Evolutionary conservation across 2,888 invertebrate species (phyloP).

Genomic region (Dorcus parallelipipedus): DNA sequence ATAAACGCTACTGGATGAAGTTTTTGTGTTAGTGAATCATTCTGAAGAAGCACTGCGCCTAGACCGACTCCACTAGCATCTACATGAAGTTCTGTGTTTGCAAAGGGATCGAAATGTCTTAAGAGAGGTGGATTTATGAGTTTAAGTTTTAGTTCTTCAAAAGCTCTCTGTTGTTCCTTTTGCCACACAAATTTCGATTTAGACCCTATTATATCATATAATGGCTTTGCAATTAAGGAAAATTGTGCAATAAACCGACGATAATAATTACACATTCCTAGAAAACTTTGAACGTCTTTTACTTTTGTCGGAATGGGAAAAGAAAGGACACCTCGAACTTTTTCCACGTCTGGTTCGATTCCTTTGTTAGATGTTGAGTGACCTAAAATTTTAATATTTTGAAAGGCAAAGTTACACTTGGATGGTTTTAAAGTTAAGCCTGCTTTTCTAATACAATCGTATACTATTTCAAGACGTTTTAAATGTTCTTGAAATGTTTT

Average conservation of each 20-base stretch:
- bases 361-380: slow-evolving; percentile 23
- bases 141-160: slow-evolving; percentile 25
- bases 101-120: slow-evolving; percentile 26
- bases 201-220: slow-evolving; percentile 10
- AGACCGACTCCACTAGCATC: slow-evolving; percentile 37
- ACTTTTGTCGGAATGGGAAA: slow-evolving; percentile 20
- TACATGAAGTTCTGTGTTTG: slow-evolving; percentile 29
- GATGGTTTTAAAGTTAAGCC: slow-evolving; percentile 20
- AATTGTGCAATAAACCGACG: slow-evolving; percentile 20
- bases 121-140: slow-evolving; percentile 25
- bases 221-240: slow-evolving; percentile 13
- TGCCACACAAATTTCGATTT: slow-evolving; percentile 12
- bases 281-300: slow-evolving; percentile 16
- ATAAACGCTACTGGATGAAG: slow-evolving; percentile 5
- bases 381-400: slow-evolving; percentile 15
- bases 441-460: slow-evolving; percentile 16
- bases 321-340: slow-evolving; percentile 21
- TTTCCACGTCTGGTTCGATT: slow-evolving; percentile 24
- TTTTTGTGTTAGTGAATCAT: slow-evolving; percentile 4
- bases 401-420: slow-evolving; percentile 23
- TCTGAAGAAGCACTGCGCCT: slow-evolving; percentile 29
- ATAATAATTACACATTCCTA: slow-evolving; percentile 18
- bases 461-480: slow-evolving; percentile 21
- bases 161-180: slow-evolving; percentile 11
- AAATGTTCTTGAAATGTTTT: slow-evolving; percentile 24